phyloP scores from a whole-genome alignment of 1,140 invertebrate genomes.

The Orussus abietinus region DNA sequence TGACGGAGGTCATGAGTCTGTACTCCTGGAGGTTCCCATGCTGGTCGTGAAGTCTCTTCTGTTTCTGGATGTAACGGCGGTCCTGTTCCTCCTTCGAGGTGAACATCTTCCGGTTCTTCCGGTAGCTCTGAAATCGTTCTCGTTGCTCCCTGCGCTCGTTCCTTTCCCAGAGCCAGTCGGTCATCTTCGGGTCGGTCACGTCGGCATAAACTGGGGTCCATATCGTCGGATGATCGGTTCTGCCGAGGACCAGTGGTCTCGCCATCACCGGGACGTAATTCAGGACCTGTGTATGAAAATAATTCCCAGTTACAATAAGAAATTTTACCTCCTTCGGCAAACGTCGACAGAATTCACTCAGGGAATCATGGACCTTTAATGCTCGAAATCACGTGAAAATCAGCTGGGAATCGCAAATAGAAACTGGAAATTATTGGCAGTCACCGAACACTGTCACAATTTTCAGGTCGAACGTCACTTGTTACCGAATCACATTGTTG shows the following conservation, averaged over 20 bases:
- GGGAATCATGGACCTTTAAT: no score
- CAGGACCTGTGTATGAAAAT: constrained; percentile 58
- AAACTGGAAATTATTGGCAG: no score
- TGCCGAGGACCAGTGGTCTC: constrained; percentile 75
- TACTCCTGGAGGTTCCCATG: constrained; percentile 61
- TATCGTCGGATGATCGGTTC: constrained; percentile 72
- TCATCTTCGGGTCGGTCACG: constrained; percentile 81
- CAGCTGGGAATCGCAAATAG: no score
- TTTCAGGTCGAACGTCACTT: no score
- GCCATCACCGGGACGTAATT: constrained; percentile 91
- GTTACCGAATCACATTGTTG: no score
- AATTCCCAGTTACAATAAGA: not conserved
- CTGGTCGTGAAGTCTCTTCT: constrained; percentile 42
- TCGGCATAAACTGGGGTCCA: constrained; percentile 94
- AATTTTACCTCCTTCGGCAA: no score
- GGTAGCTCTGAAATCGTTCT: constrained; percentile 62
- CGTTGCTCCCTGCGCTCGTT: constrained; percentile 74
- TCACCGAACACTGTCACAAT: no score
- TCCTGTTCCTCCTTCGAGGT: constrained; percentile 57
- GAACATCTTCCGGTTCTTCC: constrained; percentile 55
- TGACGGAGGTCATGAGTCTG: constrained; percentile 84
- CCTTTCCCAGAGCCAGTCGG: constrained; percentile 84
- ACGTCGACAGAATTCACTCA: no score
- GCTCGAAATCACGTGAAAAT: no score
- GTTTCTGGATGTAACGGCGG: constrained; percentile 51